Evolutionary conservation across 2,888 invertebrate genomes (phyloP).

Genomic region (Melanophora roralis): DNA sequence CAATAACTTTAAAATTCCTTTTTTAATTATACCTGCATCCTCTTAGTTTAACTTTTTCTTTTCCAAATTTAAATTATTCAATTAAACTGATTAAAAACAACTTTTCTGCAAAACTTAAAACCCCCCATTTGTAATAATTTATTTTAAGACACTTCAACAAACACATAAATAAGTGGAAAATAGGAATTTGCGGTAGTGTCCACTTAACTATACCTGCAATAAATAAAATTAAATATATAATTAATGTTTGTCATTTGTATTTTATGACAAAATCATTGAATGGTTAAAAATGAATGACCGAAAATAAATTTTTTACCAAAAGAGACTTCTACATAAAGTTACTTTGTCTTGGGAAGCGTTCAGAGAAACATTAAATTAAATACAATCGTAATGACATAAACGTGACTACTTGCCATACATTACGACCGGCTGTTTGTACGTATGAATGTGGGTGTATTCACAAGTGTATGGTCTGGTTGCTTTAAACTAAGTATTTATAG

Average conservation of each 20-base stretch:
- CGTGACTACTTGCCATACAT: slow-evolving; percentile 58
- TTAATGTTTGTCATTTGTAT: slow-evolving; percentile 47
- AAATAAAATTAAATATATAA: slow-evolving; percentile 39
- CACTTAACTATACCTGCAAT: slow-evolving; percentile 11
- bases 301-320: background rate
- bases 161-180: background rate
- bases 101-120: slow-evolving; percentile 18
- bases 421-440: slow-evolving; percentile 5
- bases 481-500: slow-evolving; percentile 3
- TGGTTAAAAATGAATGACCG: slow-evolving; percentile 37
- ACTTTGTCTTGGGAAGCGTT: slow-evolving; percentile 19
- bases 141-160: slow-evolving; percentile 11
- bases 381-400: slow-evolving; percentile 51
- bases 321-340: background rate
- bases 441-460: background rate
- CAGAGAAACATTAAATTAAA: slow-evolving; percentile 59
- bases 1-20: too few relatives aligned
- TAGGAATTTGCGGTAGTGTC: background rate
- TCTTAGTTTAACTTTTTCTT: too few relatives aligned
- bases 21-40: too few relatives aligned
- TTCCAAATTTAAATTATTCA: background rate
- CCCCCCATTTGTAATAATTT: slow-evolving; percentile 23
- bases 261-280: slow-evolving; percentile 49
- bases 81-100: slow-evolving; percentile 8
- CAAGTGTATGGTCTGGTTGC: slow-evolving; percentile 29